These are phyloP conservation scores for Porphyrio hochstetteri DNA, from an alignment of 2,113 vertebrate species.

Conservation along the genomic window DNA sequence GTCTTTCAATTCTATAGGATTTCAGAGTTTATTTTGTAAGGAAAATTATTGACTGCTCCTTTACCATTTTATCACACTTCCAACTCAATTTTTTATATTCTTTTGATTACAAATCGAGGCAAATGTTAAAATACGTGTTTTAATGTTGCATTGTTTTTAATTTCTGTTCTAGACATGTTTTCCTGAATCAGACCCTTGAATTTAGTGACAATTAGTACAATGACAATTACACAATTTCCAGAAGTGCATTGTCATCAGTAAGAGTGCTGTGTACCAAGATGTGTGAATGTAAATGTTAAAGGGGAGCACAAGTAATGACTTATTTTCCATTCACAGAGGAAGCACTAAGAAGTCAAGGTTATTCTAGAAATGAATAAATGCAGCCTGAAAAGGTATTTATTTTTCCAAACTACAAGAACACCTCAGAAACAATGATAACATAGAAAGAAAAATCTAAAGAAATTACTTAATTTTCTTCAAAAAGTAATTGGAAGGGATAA, in stretches of 20 bases:
- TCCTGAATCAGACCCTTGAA: background rate
- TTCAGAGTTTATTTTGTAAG: background rate
- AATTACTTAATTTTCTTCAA: background rate
- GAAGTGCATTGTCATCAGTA: background rate
- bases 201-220: background rate
- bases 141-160: background rate
- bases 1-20: background rate
- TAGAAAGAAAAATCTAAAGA: background rate
- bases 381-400: slow-evolving; percentile 11
- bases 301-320: background rate
- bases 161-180: background rate
- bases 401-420: slow-evolving; percentile 6
- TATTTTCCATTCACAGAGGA: slow-evolving; percentile 6
- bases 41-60: background rate
- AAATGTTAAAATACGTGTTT: background rate
- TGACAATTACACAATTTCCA: background rate
- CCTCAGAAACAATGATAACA: background rate
- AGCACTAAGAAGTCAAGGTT: background rate
- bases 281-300: background rate
- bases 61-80: background rate
- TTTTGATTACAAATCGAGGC: background rate
- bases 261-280: background rate
- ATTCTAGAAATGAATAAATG: slow-evolving; percentile 31
- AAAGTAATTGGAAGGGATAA: background rate
- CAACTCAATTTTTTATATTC: background rate